Evolutionary conservation across 2,113 vertebrate species (phyloP).

Genomic region (Rhabdornis inornatus): DNA sequence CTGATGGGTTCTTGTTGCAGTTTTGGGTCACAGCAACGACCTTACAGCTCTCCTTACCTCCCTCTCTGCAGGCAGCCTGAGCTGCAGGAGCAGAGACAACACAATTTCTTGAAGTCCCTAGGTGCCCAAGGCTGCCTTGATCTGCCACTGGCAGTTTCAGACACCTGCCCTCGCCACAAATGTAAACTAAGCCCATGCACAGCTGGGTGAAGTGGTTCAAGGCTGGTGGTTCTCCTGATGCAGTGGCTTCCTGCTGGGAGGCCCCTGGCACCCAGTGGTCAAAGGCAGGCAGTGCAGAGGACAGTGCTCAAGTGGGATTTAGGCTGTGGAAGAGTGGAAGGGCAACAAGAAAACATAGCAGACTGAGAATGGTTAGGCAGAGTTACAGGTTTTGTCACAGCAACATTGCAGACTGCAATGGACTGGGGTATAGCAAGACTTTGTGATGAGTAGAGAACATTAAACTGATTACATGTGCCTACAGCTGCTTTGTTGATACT

Average conservation of each 20-base stretch:
- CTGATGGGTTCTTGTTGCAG: background rate
- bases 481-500: background rate
- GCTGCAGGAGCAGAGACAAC: background rate
- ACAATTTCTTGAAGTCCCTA: background rate
- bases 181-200: background rate
- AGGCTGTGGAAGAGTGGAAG: background rate
- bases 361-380: background rate
- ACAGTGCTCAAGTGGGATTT: background rate
- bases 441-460: background rate
- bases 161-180: background rate
- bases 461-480: background rate
- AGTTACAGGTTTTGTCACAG: background rate
- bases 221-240: fast-evolving
- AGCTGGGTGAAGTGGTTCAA: background rate
- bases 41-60: background rate
- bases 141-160: background rate
- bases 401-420: background rate
- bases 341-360: background rate
- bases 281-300: background rate
- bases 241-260: background rate
- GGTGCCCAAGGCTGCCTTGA: background rate
- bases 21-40: background rate
- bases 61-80: background rate
- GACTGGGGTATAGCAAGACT: background rate
- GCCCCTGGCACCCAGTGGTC: slow-evolving; percentile 8